phyloP scores from a whole-genome alignment of 2,888 invertebrate genomes.

The Sinelater perroti region DNA sequence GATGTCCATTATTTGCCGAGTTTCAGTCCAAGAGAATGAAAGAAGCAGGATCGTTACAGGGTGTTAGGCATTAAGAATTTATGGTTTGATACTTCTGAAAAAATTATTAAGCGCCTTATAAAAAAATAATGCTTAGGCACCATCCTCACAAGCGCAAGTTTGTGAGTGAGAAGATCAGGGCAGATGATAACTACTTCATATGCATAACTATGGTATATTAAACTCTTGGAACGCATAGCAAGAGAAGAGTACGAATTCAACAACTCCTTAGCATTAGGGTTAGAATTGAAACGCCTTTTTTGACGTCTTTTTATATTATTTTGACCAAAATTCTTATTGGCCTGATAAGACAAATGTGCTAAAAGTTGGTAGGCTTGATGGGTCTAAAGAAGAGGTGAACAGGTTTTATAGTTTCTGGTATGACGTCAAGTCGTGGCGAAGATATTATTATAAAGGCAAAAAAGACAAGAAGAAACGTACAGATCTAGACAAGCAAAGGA shows the following conservation, averaged over 20 bases:
- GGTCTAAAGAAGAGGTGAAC: constrained; percentile 86
- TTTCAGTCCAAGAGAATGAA: constrained; percentile 96
- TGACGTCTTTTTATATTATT: constrained; percentile 71
- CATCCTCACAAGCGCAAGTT: constrained; percentile 98
- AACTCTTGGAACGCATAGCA: constrained; percentile 80
- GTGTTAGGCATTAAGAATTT: constrained; percentile 89
- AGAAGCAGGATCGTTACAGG: constrained; percentile 96
- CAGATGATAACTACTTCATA: constrained; percentile 97
- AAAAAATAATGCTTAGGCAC: constrained; percentile 89
- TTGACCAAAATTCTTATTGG: constrained; percentile 87
- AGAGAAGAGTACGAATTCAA: constrained; percentile 91
- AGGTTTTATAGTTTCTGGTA: constrained; percentile 98
- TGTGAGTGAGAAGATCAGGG: constrained; percentile 84
- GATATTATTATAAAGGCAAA: constrained; percentile 98
- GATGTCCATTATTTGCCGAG: constrained; percentile 86
- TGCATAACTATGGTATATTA: constrained; percentile 99
- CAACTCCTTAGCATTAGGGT: constrained; percentile 81
- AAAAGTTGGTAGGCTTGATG: constrained; percentile 76
- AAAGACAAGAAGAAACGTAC: constrained; percentile 98
- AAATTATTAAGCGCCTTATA: constrained; percentile 94
- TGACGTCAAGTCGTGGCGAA: constrained; percentile 98
- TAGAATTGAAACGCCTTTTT: constrained; percentile 85
- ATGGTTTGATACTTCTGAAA: constrained; percentile 87
- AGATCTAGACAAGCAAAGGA: constrained; percentile 93
- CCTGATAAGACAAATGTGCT: constrained; percentile 90